Evolutionary conservation across 1,140 invertebrate genomes (phyloP), one percentile per base, ranked within the genome.

Genomic region (Arion vulgaris): DNA sequence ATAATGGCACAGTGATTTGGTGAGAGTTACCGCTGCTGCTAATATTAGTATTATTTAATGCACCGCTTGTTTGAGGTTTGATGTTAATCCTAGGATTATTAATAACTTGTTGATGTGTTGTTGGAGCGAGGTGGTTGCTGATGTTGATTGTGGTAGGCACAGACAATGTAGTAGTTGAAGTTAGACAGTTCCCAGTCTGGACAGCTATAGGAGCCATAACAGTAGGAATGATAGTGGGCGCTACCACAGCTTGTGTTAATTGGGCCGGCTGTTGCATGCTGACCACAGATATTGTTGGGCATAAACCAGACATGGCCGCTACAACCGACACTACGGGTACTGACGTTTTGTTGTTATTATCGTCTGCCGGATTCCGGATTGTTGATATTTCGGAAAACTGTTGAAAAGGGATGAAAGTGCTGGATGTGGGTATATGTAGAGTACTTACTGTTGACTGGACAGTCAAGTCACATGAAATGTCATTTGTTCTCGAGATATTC

Each of bases 321-420:
- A 79, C 77, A 5, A 79, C 77, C 66, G 77, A 79, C 23, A 79
- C 77, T n/a, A 79, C 77, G 0, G 53, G 57, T 9, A 79, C 41
- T 5, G 57, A n/a, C 13, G 53, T 79, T 66, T 79, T 79, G 77
- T 79, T 79, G 77, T 79, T 79, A 39, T 77, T 77, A 36, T 79
- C 77, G 57, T 79, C 77, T 26, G 77, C 32, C 34, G 53, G 77
- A 57, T 68, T 79, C 38, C 77, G 28, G 62, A 66, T 66, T 66
- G n/a, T 32, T 7, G 62, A 32, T 13, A 19, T 28, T 53, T 62
- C 77, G 1, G 77, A 36, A 41, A 79, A 76, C 74, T 76, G 74
- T 32, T 79, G 77, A 41, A 79, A 68, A 1, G 77, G 77, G 34
- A 79, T 62, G 77, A 79, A 79, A 4, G 77, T 51, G 38, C 68